Evolutionary conservation across 2,797 vertebrate genomes (phyloP).

Genomic region (Smutsia gigantea): DNA sequence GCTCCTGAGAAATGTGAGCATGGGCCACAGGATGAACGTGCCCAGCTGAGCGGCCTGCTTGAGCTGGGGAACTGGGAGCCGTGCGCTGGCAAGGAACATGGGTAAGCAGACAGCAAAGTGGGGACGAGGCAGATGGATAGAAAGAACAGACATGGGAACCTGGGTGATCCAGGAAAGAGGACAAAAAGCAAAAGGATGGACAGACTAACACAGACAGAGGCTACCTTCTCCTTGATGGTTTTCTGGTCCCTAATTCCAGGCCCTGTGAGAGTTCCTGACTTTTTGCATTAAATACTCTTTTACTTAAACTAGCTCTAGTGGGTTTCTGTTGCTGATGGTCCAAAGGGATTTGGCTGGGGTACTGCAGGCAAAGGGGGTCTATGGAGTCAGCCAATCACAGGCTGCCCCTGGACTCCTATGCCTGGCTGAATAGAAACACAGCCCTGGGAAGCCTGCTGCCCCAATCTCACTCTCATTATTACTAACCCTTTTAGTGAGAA

Average conservation of each 20-base stretch:
- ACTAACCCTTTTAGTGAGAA: background rate
- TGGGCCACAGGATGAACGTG: background rate
- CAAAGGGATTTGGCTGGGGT: background rate
- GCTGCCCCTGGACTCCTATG: background rate
- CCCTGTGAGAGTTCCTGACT: background rate
- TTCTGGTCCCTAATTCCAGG: background rate
- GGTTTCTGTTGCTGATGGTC: background rate
- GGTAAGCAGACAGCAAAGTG: background rate
- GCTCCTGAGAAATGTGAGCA: background rate
- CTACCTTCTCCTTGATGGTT: background rate
- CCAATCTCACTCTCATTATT: background rate
- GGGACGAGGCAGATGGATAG: background rate
- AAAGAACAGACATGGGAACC: background rate
- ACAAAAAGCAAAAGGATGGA: background rate
- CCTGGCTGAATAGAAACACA: background rate
- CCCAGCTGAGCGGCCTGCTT: background rate
- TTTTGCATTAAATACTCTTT: background rate
- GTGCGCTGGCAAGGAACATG: background rate
- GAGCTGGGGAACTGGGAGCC: background rate
- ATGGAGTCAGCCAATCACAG: background rate
- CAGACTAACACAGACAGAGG: background rate
- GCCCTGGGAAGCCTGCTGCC: background rate
- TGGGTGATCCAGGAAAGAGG: background rate
- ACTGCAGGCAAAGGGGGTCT: background rate
- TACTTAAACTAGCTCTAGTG: background rate